phyloP scores from a whole-genome alignment of 2,797 vertebrate species.

The Sebastiscus albofasciatus region DNA sequence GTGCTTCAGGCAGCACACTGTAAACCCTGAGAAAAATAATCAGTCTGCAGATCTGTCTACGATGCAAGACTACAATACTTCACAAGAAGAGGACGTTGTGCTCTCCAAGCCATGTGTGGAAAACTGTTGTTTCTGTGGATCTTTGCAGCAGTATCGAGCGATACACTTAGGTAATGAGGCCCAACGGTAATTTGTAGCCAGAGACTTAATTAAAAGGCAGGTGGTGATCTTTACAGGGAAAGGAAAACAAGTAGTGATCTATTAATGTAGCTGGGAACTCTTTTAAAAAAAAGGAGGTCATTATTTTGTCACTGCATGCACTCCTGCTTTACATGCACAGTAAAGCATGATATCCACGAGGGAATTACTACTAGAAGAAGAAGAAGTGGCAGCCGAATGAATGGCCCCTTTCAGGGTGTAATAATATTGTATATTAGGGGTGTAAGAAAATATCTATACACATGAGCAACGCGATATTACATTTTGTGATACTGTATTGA shows the following conservation, averaged over 20 bases:
- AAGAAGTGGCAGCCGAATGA: background rate
- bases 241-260: conserved; percentile 53
- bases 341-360: background rate
- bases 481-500: too few relatives aligned
- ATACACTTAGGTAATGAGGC: conserved; percentile 67
- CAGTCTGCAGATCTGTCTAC: conserved; percentile 48
- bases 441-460: too few relatives aligned
- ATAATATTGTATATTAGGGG: background rate
- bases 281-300: conserved; percentile 21
- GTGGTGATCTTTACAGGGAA: conserved; percentile 56
- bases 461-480: too few relatives aligned
- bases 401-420: background rate
- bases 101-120: background rate
- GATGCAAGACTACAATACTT: conserved; percentile 14
- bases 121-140: conserved; percentile 20
- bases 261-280: conserved; percentile 43
- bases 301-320: conserved; percentile 10
- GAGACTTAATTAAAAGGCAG: conserved; percentile 77
- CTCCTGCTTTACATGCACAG: background rate
- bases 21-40: conserved; percentile 46
- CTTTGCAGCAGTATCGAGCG: background rate
- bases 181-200: conserved; percentile 57
- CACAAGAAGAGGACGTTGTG: background rate
- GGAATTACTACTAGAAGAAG: background rate
- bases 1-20: conserved; percentile 48